phyloP scores from a whole-genome alignment of 2,797 vertebrate genomes.

The Gorsachius magnificus region DNA sequence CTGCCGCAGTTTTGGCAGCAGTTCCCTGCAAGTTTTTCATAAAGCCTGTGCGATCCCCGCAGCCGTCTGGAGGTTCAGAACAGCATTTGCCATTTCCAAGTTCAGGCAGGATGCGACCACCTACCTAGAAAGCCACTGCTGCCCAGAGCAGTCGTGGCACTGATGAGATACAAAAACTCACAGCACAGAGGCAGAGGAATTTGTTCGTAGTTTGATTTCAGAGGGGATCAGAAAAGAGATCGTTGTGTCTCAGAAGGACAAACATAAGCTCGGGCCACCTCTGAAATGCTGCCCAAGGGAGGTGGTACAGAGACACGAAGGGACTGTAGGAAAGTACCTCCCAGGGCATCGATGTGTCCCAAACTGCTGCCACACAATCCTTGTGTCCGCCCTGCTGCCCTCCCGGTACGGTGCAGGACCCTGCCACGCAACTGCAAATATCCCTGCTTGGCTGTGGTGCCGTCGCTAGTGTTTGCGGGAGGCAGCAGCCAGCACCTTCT shows the following conservation, averaged over 20 bases:
- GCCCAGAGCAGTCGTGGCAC: neutral
- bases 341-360: neutral
- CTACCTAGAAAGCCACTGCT: neutral
- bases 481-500: accelerated
- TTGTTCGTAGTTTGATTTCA: neutral
- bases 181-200: neutral
- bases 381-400: neutral
- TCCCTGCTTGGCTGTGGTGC: neutral
- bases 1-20: neutral
- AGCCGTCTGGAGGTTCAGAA: neutral
- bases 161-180: neutral
- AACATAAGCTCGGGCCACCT: neutral
- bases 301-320: neutral
- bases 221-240: neutral
- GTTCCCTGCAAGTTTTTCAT: neutral
- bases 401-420: neutral
- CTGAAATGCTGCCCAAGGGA: neutral
- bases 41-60: accelerated
- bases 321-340: neutral
- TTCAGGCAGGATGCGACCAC: neutral
- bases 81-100: neutral
- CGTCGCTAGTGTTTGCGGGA: accelerated
- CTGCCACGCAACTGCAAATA: neutral
- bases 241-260: neutral
- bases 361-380: neutral